Evolutionary conservation across 2,113 vertebrate genomes (phyloP).

Genomic region (Saguinus midas): DNA sequence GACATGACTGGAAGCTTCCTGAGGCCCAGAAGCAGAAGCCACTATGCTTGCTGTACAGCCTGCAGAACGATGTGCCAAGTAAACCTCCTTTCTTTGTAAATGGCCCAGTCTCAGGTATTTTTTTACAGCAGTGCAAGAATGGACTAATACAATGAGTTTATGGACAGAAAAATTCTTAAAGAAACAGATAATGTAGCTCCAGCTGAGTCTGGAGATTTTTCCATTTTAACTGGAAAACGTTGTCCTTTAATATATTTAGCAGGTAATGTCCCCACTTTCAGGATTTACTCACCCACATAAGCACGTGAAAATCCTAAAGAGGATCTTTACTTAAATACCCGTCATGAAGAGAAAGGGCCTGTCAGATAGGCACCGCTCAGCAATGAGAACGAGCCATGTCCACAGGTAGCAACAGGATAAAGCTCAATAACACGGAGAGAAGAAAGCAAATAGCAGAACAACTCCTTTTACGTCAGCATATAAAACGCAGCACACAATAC

Average conservation of each 20-base stretch:
- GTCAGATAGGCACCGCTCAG: rapidly evolving
- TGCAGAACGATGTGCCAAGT: too few species aligned
- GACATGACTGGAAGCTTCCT: too few species aligned
- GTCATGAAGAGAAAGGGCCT: too few species aligned
- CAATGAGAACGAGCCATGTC: not conserved
- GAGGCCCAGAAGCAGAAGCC: too few species aligned
- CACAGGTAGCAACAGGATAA: not conserved
- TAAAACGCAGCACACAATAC: not conserved
- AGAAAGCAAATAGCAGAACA: not conserved
- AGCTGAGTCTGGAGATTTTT: not conserved
- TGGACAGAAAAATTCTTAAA: not conserved
- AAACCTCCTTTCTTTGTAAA: too few species aligned
- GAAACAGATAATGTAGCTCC: not conserved
- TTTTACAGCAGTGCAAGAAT: too few species aligned
- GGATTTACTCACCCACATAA: not conserved
- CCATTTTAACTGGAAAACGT: not conserved
- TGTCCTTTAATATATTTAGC: not conserved
- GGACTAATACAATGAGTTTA: not conserved
- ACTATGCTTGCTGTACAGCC: too few species aligned
- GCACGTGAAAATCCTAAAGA: not conserved
- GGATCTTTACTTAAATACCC: too few species aligned
- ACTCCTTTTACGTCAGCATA: not conserved
- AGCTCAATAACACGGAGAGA: not conserved
- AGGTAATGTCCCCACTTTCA: not conserved
- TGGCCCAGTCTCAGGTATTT: too few species aligned